These are phyloP conservation scores for Drosophila lacicola DNA, from an alignment of 2,888 invertebrate species.

Conservation along the genomic window DNA sequence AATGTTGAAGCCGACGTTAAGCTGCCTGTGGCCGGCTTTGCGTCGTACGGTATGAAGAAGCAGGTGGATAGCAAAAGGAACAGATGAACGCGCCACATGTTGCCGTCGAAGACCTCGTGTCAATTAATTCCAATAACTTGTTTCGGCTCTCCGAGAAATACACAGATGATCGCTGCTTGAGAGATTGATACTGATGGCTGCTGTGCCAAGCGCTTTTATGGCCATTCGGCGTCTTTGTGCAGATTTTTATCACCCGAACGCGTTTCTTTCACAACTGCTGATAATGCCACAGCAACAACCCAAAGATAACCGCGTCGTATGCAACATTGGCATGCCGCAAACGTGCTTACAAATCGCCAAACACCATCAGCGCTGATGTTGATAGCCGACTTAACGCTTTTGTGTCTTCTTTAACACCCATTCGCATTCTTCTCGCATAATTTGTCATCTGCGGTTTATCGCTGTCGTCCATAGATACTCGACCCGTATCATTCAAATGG, in stretches of 20 bases:
- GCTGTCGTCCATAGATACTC: neutral
- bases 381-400: neutral
- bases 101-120: slow-evolving; percentile 1
- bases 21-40: slow-evolving; percentile 46
- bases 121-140: neutral
- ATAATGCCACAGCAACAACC: slow-evolving; percentile 28
- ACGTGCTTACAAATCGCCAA: slow-evolving; percentile 54
- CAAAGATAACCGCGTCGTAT: slow-evolving; percentile 29
- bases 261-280: slow-evolving; percentile 20
- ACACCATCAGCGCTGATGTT: slow-evolving; percentile 20
- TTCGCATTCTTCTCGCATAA: slow-evolving; percentile 52
- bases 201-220: slow-evolving; percentile 42
- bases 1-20: neutral
- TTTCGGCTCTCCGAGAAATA: neutral
- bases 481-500: neutral
- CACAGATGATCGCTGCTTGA: slow-evolving; percentile 25
- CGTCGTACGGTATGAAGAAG: slow-evolving; percentile 69
- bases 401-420: neutral
- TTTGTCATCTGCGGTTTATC: slow-evolving; percentile 20
- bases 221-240: slow-evolving; percentile 18
- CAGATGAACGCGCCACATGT: slow-evolving; percentile 72
- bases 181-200: slow-evolving; percentile 40
- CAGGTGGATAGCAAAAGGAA: slow-evolving; percentile 66
- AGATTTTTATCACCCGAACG: slow-evolving; percentile 43
- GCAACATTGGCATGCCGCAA: slow-evolving; percentile 59